phyloP scores from a whole-genome alignment of 2,797 vertebrate species.

The Platyrinchus mystaceus region DNA sequence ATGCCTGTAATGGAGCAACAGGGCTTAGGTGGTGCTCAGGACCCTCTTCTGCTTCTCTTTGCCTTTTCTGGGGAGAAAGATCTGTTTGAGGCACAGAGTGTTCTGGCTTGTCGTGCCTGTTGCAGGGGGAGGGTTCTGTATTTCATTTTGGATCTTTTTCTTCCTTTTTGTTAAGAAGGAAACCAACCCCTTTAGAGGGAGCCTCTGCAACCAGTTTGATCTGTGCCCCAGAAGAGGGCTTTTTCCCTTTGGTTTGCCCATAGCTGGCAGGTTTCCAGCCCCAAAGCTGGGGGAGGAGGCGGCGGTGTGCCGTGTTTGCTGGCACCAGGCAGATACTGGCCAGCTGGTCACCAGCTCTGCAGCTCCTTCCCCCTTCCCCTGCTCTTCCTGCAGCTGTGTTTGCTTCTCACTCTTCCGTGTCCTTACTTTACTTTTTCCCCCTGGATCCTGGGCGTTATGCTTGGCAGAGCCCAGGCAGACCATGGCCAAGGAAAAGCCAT shows the following conservation, averaged over 20 bases:
- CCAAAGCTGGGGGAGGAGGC: background rate
- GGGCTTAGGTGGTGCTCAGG: background rate
- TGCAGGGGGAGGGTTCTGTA: background rate
- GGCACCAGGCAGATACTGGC: background rate
- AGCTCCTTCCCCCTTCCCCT: background rate
- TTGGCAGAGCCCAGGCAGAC: background rate
- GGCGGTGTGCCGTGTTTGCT: background rate
- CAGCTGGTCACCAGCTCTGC: background rate
- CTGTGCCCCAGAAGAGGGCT: background rate
- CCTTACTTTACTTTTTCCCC: constrained; percentile 32
- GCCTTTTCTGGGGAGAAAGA: background rate
- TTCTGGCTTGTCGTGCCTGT: accelerated
- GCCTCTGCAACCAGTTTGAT: background rate
- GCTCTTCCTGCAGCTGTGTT: background rate
- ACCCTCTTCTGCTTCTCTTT: background rate
- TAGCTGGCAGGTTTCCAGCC: background rate
- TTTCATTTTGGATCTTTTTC: background rate
- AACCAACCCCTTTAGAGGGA: accelerated
- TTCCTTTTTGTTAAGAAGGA: background rate
- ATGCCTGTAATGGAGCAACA: no score
- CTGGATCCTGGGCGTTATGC: background rate
- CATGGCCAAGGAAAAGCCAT: background rate
- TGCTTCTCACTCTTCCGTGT: background rate
- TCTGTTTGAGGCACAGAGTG: background rate
- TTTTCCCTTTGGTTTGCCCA: accelerated